phyloP scores from a whole-genome alignment of 2,888 invertebrate species.

The Cyclophora albipunctata region DNA sequence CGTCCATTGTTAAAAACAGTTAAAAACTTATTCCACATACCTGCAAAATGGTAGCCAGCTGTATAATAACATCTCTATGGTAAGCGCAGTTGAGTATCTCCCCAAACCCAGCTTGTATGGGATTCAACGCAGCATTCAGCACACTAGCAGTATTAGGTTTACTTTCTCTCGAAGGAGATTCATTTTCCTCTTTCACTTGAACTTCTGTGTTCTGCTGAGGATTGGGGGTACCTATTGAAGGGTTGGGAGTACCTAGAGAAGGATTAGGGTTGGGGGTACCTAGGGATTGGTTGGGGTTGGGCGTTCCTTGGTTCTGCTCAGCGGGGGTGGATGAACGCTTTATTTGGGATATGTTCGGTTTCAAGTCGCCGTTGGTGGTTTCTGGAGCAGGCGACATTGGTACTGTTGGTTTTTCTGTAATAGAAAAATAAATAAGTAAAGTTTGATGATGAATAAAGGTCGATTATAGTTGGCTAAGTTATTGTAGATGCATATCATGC shows the following conservation, averaged over 20 bases:
- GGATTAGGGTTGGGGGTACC: conserved; percentile 55
- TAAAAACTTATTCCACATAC: conserved; percentile 40
- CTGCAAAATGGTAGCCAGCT: conserved; percentile 86
- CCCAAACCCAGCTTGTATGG: conserved; percentile 81
- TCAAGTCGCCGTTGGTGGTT: conserved; percentile 44
- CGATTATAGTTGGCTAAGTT: too few species aligned
- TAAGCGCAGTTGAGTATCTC: conserved; percentile 92
- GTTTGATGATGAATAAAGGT: too few species aligned
- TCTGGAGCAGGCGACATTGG: conserved; percentile 62
- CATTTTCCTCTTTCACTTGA: conserved; percentile 57
- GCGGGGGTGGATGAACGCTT: conserved; percentile 61
- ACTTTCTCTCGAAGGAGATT: conserved; percentile 47
- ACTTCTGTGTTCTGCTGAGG: conserved; percentile 55
- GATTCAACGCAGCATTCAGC: conserved; percentile 66
- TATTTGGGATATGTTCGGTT: conserved; percentile 65
- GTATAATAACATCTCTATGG: conserved; percentile 90
- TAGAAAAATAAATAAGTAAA: too few species aligned
- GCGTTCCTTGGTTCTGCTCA: conserved; percentile 60
- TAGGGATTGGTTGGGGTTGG: conserved; percentile 56
- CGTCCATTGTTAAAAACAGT: too few species aligned
- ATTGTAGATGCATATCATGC: too few species aligned
- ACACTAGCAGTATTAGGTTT: conserved; percentile 50
- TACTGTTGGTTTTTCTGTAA: conserved; percentile 40
- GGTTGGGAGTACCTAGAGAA: conserved; percentile 51
- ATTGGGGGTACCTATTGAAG: conserved; percentile 43